Conservation (phyloP, 2,113 vertebrate genomes). For the Otis tarda region DNA sequence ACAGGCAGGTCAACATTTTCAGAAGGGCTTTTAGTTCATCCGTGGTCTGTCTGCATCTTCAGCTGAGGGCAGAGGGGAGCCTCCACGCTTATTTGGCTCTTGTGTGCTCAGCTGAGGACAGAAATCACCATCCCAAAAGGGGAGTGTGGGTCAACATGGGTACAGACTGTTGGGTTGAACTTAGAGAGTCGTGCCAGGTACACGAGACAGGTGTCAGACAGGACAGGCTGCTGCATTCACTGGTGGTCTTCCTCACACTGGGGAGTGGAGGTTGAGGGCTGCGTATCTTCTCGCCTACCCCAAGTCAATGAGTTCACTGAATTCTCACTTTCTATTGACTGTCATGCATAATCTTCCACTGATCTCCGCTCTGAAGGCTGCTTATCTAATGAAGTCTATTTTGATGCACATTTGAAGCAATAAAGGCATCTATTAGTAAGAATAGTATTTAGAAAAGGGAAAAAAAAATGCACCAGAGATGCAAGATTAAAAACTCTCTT, state of each 20-base stretch:
- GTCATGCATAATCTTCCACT: background rate
- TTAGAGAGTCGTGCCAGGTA: fast-evolving
- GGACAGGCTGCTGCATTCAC: background rate
- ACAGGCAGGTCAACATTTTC: background rate
- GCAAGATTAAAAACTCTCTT: background rate
- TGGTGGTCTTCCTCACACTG: background rate
- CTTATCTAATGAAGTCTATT: background rate
- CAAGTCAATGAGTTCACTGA: background rate
- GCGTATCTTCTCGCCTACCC: fast-evolving
- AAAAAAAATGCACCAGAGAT: background rate
- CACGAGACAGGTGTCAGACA: background rate
- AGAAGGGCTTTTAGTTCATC: background rate
- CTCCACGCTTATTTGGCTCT: background rate
- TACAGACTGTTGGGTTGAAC: background rate
- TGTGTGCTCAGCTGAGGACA: background rate
- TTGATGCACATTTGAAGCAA: background rate
- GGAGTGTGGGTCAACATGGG: background rate
- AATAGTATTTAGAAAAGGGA: background rate
- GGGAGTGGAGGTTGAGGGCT: fast-evolving
- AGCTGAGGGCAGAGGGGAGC: background rate
- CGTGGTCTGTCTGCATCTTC: background rate
- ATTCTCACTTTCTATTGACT: background rate
- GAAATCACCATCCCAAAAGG: background rate
- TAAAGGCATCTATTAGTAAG: background rate
- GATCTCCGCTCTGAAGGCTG: background rate